A percentile compares a stretch with the other conserved stretches of the same genome.
Evolutionary conservation across 2,113 vertebrate species (phyloP).

Genomic region (Anarrhichthys ocellatus): DNA sequence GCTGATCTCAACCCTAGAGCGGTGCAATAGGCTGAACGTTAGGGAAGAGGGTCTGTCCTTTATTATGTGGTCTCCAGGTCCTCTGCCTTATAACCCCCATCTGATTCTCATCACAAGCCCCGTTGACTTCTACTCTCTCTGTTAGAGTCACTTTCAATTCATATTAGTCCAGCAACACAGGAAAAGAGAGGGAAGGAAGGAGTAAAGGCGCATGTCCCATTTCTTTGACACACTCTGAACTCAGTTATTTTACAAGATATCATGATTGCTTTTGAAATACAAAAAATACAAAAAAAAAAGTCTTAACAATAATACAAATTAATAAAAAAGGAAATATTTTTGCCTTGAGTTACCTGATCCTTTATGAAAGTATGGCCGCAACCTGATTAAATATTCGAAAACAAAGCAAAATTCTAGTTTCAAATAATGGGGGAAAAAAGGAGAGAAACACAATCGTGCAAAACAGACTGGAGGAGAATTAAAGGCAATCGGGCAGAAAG

Average conservation of each 20-base stretch:
- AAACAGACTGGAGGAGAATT: constrained; percentile 51
- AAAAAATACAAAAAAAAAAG: neutral
- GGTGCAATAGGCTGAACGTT: constrained; percentile 2
- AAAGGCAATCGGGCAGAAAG: constrained; percentile 66
- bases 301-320: neutral
- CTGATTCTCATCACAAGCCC: constrained; percentile 52
- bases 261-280: constrained; percentile 15
- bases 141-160: constrained; percentile 15
- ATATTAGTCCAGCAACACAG: constrained; percentile 16
- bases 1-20: constrained; percentile 13
- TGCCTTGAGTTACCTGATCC: constrained; percentile 10
- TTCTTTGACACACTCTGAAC: neutral
- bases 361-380: neutral
- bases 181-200: constrained; percentile 8
- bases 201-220: neutral
- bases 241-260: constrained; percentile 12
- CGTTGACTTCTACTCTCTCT: constrained; percentile 24
- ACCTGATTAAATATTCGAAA: constrained; percentile 16
- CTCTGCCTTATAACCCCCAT: constrained; percentile 32
- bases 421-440: constrained; percentile 41
- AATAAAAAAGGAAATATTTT: constrained; percentile 1
- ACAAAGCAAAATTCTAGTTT: constrained; percentile 32
- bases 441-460: constrained; percentile 29
- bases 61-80: constrained; percentile 38
- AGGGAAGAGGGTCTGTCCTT: constrained; percentile 22